These are phyloP conservation scores for Heliconius ethilla DNA, from an alignment of 2,888 invertebrate species.

Conservation along the genomic window DNA sequence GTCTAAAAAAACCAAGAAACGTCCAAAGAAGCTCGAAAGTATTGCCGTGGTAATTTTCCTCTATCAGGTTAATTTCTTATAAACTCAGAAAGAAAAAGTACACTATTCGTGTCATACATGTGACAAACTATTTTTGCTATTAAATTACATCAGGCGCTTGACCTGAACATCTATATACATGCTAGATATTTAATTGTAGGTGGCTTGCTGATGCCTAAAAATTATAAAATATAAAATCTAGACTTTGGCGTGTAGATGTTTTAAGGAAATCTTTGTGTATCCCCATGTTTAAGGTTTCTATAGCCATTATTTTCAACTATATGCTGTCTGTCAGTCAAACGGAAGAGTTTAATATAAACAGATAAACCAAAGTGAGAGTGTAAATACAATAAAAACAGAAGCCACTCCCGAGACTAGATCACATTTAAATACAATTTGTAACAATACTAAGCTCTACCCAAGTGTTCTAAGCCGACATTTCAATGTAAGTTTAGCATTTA, in stretches of 20 bases:
- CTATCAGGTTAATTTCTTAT: too few species aligned
- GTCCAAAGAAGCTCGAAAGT: too few species aligned
- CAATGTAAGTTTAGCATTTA: conserved; percentile 47
- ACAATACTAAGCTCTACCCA: conserved; percentile 30
- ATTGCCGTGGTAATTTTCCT: too few species aligned
- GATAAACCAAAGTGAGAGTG: conserved; percentile 22
- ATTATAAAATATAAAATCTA: too few species aligned
- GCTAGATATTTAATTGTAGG: too few species aligned
- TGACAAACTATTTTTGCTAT: neutral
- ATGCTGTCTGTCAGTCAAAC: neutral
- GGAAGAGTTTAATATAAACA: neutral
- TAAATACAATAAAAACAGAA: conserved; percentile 25
- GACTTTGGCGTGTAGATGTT: too few species aligned
- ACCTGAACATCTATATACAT: neutral
- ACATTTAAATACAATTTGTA: conserved; percentile 32
- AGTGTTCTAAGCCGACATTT: conserved; percentile 42
- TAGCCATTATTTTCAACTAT: neutral
- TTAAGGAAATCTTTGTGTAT: too few species aligned
- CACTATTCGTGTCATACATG: neutral
- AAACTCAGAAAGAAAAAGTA: too few species aligned
- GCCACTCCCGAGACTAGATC: conserved; percentile 38
- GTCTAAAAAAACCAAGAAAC: too few species aligned
- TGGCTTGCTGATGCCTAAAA: too few species aligned
- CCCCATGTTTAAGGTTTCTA: neutral
- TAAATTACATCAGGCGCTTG: neutral